Percentiles rank a stretch among this genome's conserved stretches.
Evolutionary conservation across 2,888 invertebrate species (phyloP).

Genomic region (Scaptomyza parva): DNA sequence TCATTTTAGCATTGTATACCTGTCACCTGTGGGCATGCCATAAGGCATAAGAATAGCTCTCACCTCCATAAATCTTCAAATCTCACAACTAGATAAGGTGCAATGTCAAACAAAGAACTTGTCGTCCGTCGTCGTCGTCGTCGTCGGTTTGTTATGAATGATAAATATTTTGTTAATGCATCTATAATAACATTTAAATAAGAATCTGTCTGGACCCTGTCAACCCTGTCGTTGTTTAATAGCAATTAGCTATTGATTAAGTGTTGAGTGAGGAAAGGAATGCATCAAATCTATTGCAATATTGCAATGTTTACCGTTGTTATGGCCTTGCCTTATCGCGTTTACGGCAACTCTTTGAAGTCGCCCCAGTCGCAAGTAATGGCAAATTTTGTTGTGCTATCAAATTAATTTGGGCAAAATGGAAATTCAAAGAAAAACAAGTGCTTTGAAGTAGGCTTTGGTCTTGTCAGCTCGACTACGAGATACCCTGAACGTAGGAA

Average conservation of each 20-base stretch:
- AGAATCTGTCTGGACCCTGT: neutral
- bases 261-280: neutral
- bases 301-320: neutral
- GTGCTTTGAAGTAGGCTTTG: too few relatives aligned
- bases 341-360: slow-evolving; percentile 46
- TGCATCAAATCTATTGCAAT: neutral
- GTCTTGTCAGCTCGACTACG: too few relatives aligned
- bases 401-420: slow-evolving; percentile 23
- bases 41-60: neutral
- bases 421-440: slow-evolving; percentile 3
- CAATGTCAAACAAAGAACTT: neutral
- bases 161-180: neutral
- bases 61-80: neutral
- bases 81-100: slow-evolving; percentile 11
- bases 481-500: too few relatives aligned
- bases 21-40: neutral
- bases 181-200: neutral
- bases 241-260: neutral
- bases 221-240: neutral
- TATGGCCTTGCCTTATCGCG: slow-evolving; percentile 38
- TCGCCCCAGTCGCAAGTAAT: slow-evolving; percentile 4
- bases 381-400: neutral
- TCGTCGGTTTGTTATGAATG: neutral
- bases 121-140: neutral
- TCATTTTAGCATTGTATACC: slow-evolving; percentile 5